A percentile compares a stretch with the other conserved stretches of the same genome.
These are phyloP conservation scores for Automeris io DNA, from an alignment of 2,888 invertebrate genomes.

Conservation along the genomic window DNA sequence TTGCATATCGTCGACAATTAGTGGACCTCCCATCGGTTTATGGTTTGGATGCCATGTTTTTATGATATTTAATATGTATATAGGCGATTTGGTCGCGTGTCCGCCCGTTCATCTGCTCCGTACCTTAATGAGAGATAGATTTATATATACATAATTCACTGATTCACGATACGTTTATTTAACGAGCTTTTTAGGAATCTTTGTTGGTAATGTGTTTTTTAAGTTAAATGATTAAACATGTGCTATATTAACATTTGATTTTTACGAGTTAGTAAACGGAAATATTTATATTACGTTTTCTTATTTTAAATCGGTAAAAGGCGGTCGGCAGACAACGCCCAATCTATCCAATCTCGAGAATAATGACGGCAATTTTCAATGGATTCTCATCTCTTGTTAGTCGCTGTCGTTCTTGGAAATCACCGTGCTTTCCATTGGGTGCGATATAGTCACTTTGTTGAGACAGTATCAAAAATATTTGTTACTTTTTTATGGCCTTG, in stretches of 20 bases:
- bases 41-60: constrained; percentile 28
- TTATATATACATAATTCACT: constrained; percentile 8
- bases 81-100: constrained; percentile 53
- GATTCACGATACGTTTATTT: constrained; percentile 2
- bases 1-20: constrained; percentile 66
- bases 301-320: too few relatives aligned
- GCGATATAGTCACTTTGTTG: too few relatives aligned
- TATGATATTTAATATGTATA: constrained; percentile 49
- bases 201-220: constrained; percentile 1
- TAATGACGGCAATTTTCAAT: too few relatives aligned
- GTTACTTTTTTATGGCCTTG: too few relatives aligned
- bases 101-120: constrained; percentile 28
- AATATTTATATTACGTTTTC: background rate
- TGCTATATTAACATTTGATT: background rate
- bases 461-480: too few relatives aligned
- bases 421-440: too few relatives aligned
- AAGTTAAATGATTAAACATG: background rate
- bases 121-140: constrained; percentile 25
- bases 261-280: background rate
- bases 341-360: too few relatives aligned
- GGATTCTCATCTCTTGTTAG: too few relatives aligned
- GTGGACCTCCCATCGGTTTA: constrained; percentile 57
- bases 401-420: too few relatives aligned
- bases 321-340: too few relatives aligned
- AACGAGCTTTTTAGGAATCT: background rate